Percentiles rank a stretch among this genome's conserved stretches.
Evolutionary conservation across 2,113 vertebrate genomes (phyloP).

Genomic region (Sinosuthora webbiana): DNA sequence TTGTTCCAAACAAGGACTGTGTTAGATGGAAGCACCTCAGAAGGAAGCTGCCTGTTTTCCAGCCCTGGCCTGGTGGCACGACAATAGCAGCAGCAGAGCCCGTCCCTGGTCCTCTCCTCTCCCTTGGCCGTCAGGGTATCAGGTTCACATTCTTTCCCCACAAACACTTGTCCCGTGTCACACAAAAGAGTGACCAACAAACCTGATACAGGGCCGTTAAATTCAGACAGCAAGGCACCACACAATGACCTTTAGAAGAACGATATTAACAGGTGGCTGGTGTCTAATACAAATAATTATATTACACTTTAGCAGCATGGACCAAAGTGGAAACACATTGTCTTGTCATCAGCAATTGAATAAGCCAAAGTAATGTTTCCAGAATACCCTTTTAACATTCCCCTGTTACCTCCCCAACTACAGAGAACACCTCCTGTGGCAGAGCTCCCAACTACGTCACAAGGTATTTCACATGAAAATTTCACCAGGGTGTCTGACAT

Average conservation of each 20-base stretch:
- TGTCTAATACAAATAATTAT: conserved; percentile 76
- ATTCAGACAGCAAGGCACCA: conserved; percentile 76
- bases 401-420: not conserved
- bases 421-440: not conserved
- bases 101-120: not conserved
- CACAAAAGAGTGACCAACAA: conserved; percentile 71
- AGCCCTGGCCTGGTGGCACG: not conserved
- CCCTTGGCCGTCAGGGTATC: not conserved
- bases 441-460: not conserved
- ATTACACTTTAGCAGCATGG: conserved; percentile 75
- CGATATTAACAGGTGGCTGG: conserved; percentile 88
- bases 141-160: conserved; percentile 68
- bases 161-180: conserved; percentile 69
- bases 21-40: not conserved
- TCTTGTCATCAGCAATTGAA: conserved; percentile 83
- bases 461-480: not conserved
- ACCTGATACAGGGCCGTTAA: conserved; percentile 66
- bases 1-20: not conserved
- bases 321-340: conserved; percentile 76
- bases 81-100: conserved; percentile 9
- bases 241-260: conserved; percentile 84
- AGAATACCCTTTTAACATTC: not conserved
- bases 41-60: not conserved
- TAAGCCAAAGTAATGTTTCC: conserved; percentile 4
- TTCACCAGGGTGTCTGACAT: not conserved